Evolutionary conservation across 2,113 vertebrate genomes (phyloP), one percentile per base, ranked within the genome.

Genomic region (Sebastes schlegelii): DNA sequence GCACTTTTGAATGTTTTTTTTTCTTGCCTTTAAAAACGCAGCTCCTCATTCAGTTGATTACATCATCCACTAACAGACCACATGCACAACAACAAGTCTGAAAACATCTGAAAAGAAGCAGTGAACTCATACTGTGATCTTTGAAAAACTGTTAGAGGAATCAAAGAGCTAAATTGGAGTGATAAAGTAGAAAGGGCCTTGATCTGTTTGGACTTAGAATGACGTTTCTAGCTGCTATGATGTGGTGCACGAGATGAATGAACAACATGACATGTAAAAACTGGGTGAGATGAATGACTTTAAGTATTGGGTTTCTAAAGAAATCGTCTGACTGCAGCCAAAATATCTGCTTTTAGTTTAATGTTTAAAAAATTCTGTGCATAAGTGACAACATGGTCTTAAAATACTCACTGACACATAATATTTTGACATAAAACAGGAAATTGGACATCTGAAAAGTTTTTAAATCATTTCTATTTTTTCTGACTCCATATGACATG

Each of bases 401-500:
- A 40, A 54, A 48, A 64, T 70, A 64, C 40, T 55, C n/a, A 34
- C 34, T 5, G 49, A 26, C 11, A 58, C 11, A 70, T 8, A 63
- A 14, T 6, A 0, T 64, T 70, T 34, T 34, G 34, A 62, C 55
- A 13, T 42, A 17, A 34, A 69, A 58, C n/a, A 58, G n/a, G 34
- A 66, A 54, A 65, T 23, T 4, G 43, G 14, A 74, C 23, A 52
- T 49, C 11, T 52, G 12, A 74, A 40, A 67, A 23, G 49, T 42
- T 62, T 70, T 67, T 46, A 67, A 8, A 42, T 79, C 0, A 64
- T 75, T 66, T 49, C 5, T 34, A 14, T 63, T 58, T 55, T n/a
- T 8, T 51, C 34, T 61, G 60, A 62, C 54, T 62, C 55, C 67
- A 63, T 63, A 68, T 86, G 65, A 68, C 63, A 61, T 60, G 63